Evolutionary conservation across 2,888 invertebrate species (phyloP).

Genomic region (Scrobipalpa atriplicella): DNA sequence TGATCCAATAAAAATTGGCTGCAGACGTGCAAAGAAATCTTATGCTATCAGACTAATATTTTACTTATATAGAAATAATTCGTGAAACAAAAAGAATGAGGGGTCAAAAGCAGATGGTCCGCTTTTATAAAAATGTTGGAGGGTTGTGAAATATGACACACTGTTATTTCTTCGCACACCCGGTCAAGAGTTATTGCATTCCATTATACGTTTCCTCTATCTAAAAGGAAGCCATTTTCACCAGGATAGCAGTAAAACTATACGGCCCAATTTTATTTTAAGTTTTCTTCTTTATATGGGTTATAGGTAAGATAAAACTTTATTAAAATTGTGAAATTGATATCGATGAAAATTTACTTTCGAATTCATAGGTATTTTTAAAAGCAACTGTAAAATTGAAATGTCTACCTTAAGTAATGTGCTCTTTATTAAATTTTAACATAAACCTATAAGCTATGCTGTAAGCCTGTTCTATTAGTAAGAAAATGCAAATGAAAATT

Average conservation of each 20-base stretch:
- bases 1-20: conserved; percentile 48
- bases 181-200: conserved; percentile 83
- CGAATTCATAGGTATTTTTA: too few species aligned
- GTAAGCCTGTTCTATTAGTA: too few species aligned
- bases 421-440: too few species aligned
- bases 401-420: too few species aligned
- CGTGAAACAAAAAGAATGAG: conserved; percentile 81
- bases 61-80: conserved; percentile 78
- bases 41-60: conserved; percentile 61
- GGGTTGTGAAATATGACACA: conserved; percentile 83
- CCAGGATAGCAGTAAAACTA: conserved; percentile 79
- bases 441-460: too few species aligned
- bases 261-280: conserved; percentile 73
- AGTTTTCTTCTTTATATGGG: conserved; percentile 55
- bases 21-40: conserved; percentile 56
- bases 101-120: conserved; percentile 83
- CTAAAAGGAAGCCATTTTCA: conserved; percentile 81
- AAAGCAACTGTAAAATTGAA: too few species aligned
- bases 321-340: not conserved
- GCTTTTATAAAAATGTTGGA: conserved; percentile 83
- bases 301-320: not conserved
- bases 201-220: conserved; percentile 82
- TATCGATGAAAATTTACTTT: not conserved
- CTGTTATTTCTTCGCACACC: conserved; percentile 83
- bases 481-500: too few species aligned